These are phyloP conservation scores for Arctopsyche grandis DNA, from an alignment of 1,140 invertebrate genomes.

Conservation along the genomic window DNA sequence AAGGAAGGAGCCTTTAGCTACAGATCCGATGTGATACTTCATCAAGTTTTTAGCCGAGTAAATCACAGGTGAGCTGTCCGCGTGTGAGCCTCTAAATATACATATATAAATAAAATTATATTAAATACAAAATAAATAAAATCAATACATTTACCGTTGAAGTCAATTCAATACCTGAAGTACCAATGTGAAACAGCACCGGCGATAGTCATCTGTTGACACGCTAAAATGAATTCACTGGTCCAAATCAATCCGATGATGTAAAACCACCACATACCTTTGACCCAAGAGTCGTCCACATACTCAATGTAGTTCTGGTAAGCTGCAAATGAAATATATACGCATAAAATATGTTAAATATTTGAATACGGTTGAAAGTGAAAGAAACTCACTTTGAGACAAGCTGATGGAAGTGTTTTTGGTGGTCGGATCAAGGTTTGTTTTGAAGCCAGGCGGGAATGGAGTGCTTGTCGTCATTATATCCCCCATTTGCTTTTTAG, in stretches of 20 bases:
- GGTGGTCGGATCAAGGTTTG: background rate
- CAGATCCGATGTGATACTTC: conserved; percentile 90
- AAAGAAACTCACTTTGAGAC: background rate
- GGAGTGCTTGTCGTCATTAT: background rate
- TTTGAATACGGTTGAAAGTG: background rate
- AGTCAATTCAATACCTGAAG: conserved; percentile 74
- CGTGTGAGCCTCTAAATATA: conserved; percentile 72
- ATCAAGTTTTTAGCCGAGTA: conserved; percentile 80
- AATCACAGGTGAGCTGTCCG: conserved; percentile 71
- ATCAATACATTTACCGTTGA: conserved; percentile 16
- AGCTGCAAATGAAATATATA: conserved; percentile 53
- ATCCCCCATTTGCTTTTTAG: background rate
- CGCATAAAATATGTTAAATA: background rate
- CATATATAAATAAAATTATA: conserved; percentile 53
- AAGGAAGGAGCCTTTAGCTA: conserved; percentile 89
- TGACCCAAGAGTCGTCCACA: conserved; percentile 71
- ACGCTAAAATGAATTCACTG: conserved; percentile 90
- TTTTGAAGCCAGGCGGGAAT: background rate
- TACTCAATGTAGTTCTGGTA: conserved; percentile 58
- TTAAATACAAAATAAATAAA: conserved; percentile 7
- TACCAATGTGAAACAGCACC: conserved; percentile 91
- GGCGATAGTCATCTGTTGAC: conserved; percentile 90
- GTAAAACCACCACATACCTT: conserved; percentile 93
- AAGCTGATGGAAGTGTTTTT: background rate
- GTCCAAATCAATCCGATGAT: conserved; percentile 89